These are phyloP conservation scores for Aurelia sp. DNA, from an alignment of 30 jellyfish, hydroid and myxozoan genomes.

Conservation along the genomic window DNA sequence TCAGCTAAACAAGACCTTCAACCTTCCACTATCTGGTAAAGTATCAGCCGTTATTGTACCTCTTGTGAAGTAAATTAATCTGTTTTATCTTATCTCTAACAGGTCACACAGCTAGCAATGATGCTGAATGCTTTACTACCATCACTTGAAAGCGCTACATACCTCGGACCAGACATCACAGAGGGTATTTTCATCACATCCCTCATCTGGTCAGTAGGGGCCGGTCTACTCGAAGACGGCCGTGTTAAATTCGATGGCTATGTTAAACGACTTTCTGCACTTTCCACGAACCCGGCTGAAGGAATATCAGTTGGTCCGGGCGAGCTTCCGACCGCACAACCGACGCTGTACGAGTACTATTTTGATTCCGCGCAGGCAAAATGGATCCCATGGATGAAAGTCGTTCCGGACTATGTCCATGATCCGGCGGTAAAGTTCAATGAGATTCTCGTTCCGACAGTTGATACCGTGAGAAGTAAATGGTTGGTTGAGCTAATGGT, in stretches of 20 bases:
- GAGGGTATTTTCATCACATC: constrained; percentile 95
- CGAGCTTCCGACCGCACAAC: constrained; percentile 86
- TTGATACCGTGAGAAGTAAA: constrained; percentile 94
- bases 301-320: constrained; percentile 79
- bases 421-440: constrained; percentile 88
- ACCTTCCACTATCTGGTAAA: too few species aligned
- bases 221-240: constrained; percentile 89
- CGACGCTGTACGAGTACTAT: constrained; percentile 86
- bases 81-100: neutral
- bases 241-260: constrained; percentile 84
- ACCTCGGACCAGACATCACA: constrained; percentile 79
- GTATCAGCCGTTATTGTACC: too few species aligned
- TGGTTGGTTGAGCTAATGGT: constrained; percentile 97
- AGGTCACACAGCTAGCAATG: constrained; percentile 92
- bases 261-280: constrained; percentile 83
- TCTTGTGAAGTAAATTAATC: too few species aligned
- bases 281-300: constrained; percentile 75
- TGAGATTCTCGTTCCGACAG: constrained; percentile 97
- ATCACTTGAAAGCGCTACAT: constrained; percentile 76
- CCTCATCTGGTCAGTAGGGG: constrained; percentile 97
- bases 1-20: too few species aligned
- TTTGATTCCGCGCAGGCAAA: constrained; percentile 70
- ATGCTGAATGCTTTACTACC: constrained; percentile 97
- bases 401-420: constrained; percentile 91
- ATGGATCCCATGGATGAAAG: constrained; percentile 96